phyloP scores from a whole-genome alignment of 2,888 invertebrate genomes.

The Lasioglossum calceatum region DNA sequence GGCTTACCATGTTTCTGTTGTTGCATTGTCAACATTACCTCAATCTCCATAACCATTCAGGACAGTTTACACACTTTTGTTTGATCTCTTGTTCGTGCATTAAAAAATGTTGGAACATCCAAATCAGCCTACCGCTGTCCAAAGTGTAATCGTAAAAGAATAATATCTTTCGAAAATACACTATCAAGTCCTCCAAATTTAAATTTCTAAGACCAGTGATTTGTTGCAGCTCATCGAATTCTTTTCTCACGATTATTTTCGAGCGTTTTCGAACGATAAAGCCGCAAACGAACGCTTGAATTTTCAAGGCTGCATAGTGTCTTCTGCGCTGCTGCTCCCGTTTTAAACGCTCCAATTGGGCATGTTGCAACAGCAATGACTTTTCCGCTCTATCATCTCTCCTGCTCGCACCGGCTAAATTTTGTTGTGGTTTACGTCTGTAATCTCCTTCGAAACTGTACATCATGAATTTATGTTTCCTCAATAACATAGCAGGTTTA shows the following conservation, averaged over 20 bases:
- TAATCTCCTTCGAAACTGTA: slow-evolving; percentile 96
- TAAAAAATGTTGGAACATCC: slow-evolving; percentile 83
- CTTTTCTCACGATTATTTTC: slow-evolving; percentile 88
- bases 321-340: slow-evolving; percentile 92
- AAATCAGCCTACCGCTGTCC: slow-evolving; percentile 88
- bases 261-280: slow-evolving; percentile 89
- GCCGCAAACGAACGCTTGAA: slow-evolving; percentile 93
- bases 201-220: slow-evolving; percentile 83
- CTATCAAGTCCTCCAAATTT: slow-evolving; percentile 85
- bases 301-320: slow-evolving; percentile 90
- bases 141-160: slow-evolving; percentile 91
- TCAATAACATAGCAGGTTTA: slow-evolving; percentile 38
- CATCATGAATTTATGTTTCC: slow-evolving; percentile 77
- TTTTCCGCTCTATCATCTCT: slow-evolving; percentile 86
- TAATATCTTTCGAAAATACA: slow-evolving; percentile 88
- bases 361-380: slow-evolving; percentile 91
- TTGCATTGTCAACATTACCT: slow-evolving; percentile 68
- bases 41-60: slow-evolving; percentile 84
- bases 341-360: slow-evolving; percentile 94
- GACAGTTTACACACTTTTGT: slow-evolving; percentile 77
- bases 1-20: background rate
- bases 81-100: slow-evolving; percentile 83
- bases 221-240: slow-evolving; percentile 89
- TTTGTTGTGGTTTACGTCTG: slow-evolving; percentile 94
- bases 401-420: slow-evolving; percentile 94